phyloP scores from a whole-genome alignment of 2,888 invertebrate genomes.

The Plebejus argus region DNA sequence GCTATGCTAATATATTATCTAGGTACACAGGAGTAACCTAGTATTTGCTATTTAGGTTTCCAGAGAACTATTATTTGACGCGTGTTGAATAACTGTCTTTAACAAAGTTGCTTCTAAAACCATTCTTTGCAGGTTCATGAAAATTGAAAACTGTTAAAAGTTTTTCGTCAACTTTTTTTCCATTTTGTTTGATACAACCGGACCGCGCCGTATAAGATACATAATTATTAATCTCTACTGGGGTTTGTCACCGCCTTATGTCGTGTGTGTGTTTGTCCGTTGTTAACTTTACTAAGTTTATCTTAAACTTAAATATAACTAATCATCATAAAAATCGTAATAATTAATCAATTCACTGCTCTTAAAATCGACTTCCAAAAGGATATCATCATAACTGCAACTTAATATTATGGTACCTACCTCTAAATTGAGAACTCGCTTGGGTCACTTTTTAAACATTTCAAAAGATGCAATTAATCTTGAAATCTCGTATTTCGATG shows the following conservation, averaged over 20 bases:
- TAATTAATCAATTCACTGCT: background rate
- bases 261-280: background rate
- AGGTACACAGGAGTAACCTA: background rate
- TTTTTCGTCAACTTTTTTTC: background rate
- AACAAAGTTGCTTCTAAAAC: background rate
- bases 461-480: slow-evolving; percentile 4
- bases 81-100: background rate
- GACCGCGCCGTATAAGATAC: no score
- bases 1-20: background rate
- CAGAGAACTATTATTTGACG: background rate
- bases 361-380: background rate
- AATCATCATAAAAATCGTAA: background rate
- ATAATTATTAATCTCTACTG: background rate
- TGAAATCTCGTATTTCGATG: background rate
- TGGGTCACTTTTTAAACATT: background rate
- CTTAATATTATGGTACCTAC: background rate
- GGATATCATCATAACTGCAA: background rate
- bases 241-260: background rate
- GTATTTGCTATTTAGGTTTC: slow-evolving; percentile 2
- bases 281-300: background rate
- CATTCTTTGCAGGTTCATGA: no score
- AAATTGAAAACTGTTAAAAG: no score
- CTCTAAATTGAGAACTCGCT: background rate
- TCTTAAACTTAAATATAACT: background rate
- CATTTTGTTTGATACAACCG: background rate